Conservation (phyloP, 1,140 invertebrate species). For the Bombus sibiricus region DNA sequence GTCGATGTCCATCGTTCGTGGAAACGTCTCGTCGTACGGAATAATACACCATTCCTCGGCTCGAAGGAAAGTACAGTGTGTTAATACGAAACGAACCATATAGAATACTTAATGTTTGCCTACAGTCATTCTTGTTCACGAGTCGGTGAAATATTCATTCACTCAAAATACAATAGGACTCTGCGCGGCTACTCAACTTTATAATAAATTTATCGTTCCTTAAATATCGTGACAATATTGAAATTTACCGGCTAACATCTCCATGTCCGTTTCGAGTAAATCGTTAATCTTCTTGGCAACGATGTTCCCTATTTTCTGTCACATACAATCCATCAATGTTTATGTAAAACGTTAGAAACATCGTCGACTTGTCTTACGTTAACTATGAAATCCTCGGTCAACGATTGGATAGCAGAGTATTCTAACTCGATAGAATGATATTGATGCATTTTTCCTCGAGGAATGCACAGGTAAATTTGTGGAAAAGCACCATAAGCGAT, state of each 20-base stretch:
- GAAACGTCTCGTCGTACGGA: constrained; percentile 63
- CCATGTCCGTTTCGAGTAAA: constrained; percentile 4
- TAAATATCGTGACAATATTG: neutral
- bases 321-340: neutral
- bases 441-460: constrained; percentile 60
- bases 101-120: neutral
- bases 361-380: constrained; percentile 21
- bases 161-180: neutral
- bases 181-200: neutral
- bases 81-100: neutral
- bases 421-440: constrained; percentile 58
- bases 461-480: constrained; percentile 75
- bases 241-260: constrained; percentile 23
- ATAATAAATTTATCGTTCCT: neutral
- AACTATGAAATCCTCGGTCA: constrained; percentile 25
- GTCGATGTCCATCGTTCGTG: constrained; percentile 75
- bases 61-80: constrained; percentile 9
- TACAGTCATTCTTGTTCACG: neutral
- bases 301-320: neutral
- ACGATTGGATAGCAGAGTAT: constrained; percentile 67
- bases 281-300: neutral
- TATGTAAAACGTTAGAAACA: neutral
- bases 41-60: constrained; percentile 74
- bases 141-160: neutral
- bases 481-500: constrained; percentile 75